Base-by-base conservation (phyloP, 2,113 vertebrate species). In the Alligator mississippiensis region DNA sequence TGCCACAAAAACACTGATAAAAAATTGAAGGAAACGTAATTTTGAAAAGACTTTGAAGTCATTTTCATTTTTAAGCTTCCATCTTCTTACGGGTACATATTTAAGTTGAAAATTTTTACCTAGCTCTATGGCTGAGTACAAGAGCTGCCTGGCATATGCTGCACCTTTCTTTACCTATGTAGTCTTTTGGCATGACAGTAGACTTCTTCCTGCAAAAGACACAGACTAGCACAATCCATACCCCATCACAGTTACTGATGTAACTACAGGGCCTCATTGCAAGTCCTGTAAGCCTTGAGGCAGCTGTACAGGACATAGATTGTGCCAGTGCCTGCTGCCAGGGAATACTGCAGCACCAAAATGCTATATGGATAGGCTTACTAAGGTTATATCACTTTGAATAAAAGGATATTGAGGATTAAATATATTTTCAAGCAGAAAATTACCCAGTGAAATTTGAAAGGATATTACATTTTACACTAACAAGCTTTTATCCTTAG, bases 121-220 rank as follows among this genome's bases (percentile, higher is more conserved):
- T 7, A 72, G 24, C 6, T 38, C 13, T 59, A 66, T 60, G 70
- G 59, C 24, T 21, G 58, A 59, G 21, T 38, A 27, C 22, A 24
- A 57, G 55, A 27, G 30, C 13, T 72, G 17, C 24, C 11, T 47
- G 11, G 25, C 19, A n/a, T 5, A 16, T 22, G n/a, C 9, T 28
- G 60, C 2, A 0, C 14, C 92, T 55, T 6, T 75, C 47, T 15
- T 15, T 55, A 6, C 59, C 11, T 47, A 82, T 3, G 81, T 4
- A 25, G 25, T 74, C 79, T 76, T 82, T 54, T 77, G 13, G 47
- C 13, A 13, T 14, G 21, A 1, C 9, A 27, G 72, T 11, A 84
- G 27, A 4, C 28, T 30, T 38, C 0, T 9, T 25, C 19, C 72
- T 0, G 0, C 19, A 78, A 78, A 83, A 4, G 4, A 58, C 55